Evolutionary conservation across 2,888 invertebrate genomes (phyloP), one percentile per base, ranked within the genome.

Genomic region (Nasonia oneida): DNA sequence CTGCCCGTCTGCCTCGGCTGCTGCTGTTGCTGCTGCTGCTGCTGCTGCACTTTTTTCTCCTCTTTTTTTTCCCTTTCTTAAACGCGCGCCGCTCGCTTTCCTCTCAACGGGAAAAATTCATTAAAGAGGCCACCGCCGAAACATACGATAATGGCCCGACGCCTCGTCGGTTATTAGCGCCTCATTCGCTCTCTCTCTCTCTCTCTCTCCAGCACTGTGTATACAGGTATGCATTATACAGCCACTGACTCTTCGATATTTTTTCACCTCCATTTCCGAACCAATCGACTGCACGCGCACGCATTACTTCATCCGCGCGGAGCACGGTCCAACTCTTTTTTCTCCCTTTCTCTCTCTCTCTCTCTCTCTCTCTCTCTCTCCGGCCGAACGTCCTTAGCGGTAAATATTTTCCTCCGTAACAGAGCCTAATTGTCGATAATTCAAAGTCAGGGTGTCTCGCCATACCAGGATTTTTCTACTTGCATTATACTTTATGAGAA

Each of bases 81-180:
- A 39, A 23, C 23, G 23, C 23, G 23, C 23, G 23, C 23, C 18
- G 12, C 39, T 39, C n/a, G 86, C 87, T 87, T 64, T 64, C 89
- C 88, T 89, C 75, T 47, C 64, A 67, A 15, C 81, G 71, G 71
- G 81, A 23, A 81, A 81, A 77, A 81, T 85, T 85, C 81, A 71
- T 85, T 85, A 81, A 64, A 57, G 39, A n/a, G 77, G 64, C 18
- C 53, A 18, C 57, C 47, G 71, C 14, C n/a, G 76, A 77, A 77
- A 77, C 77, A 77, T 64, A 77, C 61, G 77, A 77, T 77, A 77
- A 77, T 77, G 39, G 64, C 77, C 42, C 23, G 42, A 39, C n/a
- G 77, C 61, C 61, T 77, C 61, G 77, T 77, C 77, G 64, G 61
- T 64, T 77, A 77, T 77, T 77, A 77, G 57, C 61, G 77, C 37